Evolutionary conservation across 2,797 vertebrate genomes (phyloP), one percentile per base, ranked within the genome.

Genomic region (Propithecus deckenii): DNA sequence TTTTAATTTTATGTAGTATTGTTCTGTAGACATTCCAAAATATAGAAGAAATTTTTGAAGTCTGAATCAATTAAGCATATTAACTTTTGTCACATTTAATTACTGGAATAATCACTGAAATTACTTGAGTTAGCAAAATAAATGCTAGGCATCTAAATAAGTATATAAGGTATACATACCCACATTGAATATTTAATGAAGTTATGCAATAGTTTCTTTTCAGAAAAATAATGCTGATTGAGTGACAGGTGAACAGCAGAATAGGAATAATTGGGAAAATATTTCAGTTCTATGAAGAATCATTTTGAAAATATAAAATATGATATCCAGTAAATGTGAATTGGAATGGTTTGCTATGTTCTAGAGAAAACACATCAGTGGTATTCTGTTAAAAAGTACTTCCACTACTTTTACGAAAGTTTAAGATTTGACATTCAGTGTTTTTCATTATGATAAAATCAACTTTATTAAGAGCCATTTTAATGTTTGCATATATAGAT

Each of bases 61-160:
- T 48, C 28, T 84, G 30, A 79, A 85, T 35, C 50, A 79, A 80
- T 57, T 90, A 55, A 50, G 13, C 41, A 35, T 30, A 88, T 75
- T 93, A 84, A 93, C 35, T 12, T 93, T 85, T 61, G 72, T 59
- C 91, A 32, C 72, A 96, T 65, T 89, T 93, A 93, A 96, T 80
- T 95, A 85, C 52, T 67, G 15, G 32, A 75, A 79, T 85, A 91
- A 93, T 91, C 48, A 48, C 78, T 85, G 14, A 83, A 93, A 65
- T 96, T 74, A 78, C 74, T 65, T 75, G 30, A 95, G 48, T 67
- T 91, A 75, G 25, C 59, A 79, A 87, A 93, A 69, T 91, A 93
- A 95, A 80, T 65, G 12, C 1, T 86, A 76, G 61, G 0, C 50
- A 41, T 50, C 61, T 57, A 87, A 87, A 76, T 95, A 75, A 74